Conservation (phyloP, 2,113 vertebrate genomes). For the Pomatostomus ruficeps region DNA sequence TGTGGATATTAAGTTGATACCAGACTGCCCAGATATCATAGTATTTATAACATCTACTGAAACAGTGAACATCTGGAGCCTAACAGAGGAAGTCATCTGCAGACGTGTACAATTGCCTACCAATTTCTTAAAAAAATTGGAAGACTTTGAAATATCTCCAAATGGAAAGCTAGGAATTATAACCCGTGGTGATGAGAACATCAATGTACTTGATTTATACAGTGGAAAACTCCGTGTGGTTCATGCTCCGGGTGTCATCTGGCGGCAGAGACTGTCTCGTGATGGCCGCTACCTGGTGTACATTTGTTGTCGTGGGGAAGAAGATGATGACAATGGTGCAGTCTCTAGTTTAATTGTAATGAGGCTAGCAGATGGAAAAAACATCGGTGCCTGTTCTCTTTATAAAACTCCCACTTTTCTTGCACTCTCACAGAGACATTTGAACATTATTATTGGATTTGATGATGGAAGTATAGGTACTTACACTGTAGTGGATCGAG, state of each 20-base stretch:
- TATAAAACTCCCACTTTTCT: slow-evolving; percentile 97
- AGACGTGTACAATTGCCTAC: slow-evolving; percentile 89
- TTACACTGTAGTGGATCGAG: slow-evolving; percentile 96
- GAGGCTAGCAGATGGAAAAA: slow-evolving; percentile 96
- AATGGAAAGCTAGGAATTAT: slow-evolving; percentile 96
- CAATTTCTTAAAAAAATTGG: slow-evolving; percentile 91
- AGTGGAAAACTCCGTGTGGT: slow-evolving; percentile 92
- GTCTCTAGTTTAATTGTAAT: slow-evolving; percentile 94
- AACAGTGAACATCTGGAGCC: slow-evolving; percentile 93
- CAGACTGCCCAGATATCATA: slow-evolving; percentile 92
- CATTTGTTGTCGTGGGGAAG: slow-evolving; percentile 88
- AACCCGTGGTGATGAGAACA: slow-evolving; percentile 93
- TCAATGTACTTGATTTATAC: slow-evolving; percentile 92
- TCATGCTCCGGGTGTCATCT: slow-evolving; percentile 88
- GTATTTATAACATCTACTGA: slow-evolving; percentile 95
- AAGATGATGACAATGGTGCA: slow-evolving; percentile 88
- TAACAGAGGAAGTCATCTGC: slow-evolving; percentile 93
- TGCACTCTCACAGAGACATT: slow-evolving; percentile 90
- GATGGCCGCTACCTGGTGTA: slow-evolving; percentile 98
- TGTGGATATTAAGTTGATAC: slow-evolving; percentile 92
- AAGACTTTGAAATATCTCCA: slow-evolving; percentile 97
- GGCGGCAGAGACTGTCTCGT: slow-evolving; percentile 90
- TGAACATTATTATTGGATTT: slow-evolving; percentile 96
- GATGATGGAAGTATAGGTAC: slow-evolving; percentile 97
- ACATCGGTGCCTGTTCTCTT: slow-evolving; percentile 95